Evolutionary conservation across 1,140 invertebrate species (phyloP), one percentile per base, ranked within the genome.

Genomic region (Halesus radiatus): DNA sequence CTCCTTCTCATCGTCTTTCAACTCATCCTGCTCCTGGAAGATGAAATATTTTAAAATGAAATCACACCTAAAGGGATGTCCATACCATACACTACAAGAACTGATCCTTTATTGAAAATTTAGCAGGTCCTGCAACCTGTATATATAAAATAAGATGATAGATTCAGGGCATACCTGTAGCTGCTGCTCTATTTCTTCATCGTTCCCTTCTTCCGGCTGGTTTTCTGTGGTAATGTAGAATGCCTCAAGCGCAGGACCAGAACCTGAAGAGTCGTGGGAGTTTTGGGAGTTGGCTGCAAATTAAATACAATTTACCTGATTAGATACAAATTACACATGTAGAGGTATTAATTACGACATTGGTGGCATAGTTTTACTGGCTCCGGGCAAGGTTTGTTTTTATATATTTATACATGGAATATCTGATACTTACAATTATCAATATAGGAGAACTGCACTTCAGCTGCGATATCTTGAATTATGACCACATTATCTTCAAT

Each of bases 401-500:
- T n/a, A n/a, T n/a, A n/a, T n/a, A n/a, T n/a, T n/a, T n/a, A n/a
- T n/a, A n/a, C n/a, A 8, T 37, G 32, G 32, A 8, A 6, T 37
- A 37, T 37, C 32, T 37, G 7, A 37, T 8, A 37, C 80, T 75
- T 70, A 81, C 76, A 79, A 52, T 81, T 81, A 26, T 83, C 81
- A 68, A 83, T 83, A 66, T 79, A 83, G 3, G 73, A 53, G 37
- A 80, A 83, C 60, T 83, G 81, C n/a, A 83, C 64, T 29, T 83
- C 78, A 66, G 58, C 72, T n/a, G 76, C 29, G 8, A 81, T 77
- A 15, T 26, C 78, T 50, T 80, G 64, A 13, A 64, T 79, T 20
- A 45, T 60, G 16, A 76, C 53, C 22, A 73, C 68, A 50, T 64
- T 80, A 13, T 52, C 53, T 32, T 10, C 23, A 53, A 45, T 52